Conservation (phyloP, 2,888 invertebrate genomes). For the Conchocele bisecta region DNA sequence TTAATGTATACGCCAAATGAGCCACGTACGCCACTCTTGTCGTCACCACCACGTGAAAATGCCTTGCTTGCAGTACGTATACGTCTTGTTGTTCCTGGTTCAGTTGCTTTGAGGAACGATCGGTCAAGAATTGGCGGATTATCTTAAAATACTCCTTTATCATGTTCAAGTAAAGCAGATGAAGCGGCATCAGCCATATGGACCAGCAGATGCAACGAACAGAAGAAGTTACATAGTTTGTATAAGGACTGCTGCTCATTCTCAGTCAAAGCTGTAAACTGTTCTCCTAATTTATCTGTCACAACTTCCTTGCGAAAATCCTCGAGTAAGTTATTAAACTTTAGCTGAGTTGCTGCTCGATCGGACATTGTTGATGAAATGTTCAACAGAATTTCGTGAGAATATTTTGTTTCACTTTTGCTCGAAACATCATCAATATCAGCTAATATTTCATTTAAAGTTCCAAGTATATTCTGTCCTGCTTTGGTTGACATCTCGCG, state of each 20-base stretch:
- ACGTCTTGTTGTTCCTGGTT: constrained; percentile 20
- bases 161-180: constrained; percentile 10
- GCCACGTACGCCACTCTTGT: constrained; percentile 34
- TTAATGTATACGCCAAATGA: constrained; percentile 27
- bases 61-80: constrained; percentile 24
- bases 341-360: constrained; percentile 23
- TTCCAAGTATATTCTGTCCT: constrained; percentile 16
- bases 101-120: constrained; percentile 20
- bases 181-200: constrained; percentile 11
- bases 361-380: constrained; percentile 34
- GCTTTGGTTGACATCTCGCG: constrained; percentile 44
- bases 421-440: constrained; percentile 15
- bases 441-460: constrained; percentile 25
- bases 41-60: constrained; percentile 39
- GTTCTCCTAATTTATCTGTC: constrained; percentile 8
- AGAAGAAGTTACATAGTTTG: constrained; percentile 53
- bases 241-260: constrained; percentile 18
- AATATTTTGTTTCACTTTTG: not conserved
- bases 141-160: constrained; percentile 15
- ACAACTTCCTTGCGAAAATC: constrained; percentile 3
- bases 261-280: constrained; percentile 12
- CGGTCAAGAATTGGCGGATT: constrained; percentile 23
- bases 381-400: constrained; percentile 19
- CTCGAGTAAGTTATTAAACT: constrained; percentile 8
- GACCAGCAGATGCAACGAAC: constrained; percentile 11